Evolutionary conservation across 1,140 invertebrate species (phyloP).

Genomic region (Bicyclus anynana): DNA sequence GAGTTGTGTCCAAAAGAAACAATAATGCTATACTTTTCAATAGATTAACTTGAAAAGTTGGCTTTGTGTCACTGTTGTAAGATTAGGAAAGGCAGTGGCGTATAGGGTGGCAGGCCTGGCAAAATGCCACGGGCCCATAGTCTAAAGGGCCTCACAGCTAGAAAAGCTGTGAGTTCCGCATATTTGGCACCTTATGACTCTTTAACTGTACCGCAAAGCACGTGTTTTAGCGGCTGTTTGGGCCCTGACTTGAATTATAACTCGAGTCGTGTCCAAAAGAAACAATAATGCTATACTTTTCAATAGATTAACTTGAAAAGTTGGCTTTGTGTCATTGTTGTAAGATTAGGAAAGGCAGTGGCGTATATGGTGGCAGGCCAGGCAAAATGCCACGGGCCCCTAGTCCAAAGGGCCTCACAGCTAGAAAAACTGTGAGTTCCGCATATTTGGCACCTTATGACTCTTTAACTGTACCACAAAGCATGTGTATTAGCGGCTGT

Average conservation of each 20-base stretch:
- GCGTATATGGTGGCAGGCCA: too few relatives aligned
- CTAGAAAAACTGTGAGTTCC: conserved; percentile 45
- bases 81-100: too few relatives aligned
- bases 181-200: conserved; percentile 63
- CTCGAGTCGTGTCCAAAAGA: background rate
- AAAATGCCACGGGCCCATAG: too few relatives aligned
- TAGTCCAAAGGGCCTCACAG: too few relatives aligned
- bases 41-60: too few relatives aligned
- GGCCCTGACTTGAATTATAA: conserved; percentile 47
- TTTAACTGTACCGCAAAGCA: conserved; percentile 63
- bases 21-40: background rate
- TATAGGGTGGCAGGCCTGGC: too few relatives aligned
- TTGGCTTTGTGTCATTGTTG: too few relatives aligned
- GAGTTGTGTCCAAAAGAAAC: background rate
- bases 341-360: too few relatives aligned
- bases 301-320: background rate
- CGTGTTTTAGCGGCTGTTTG: conserved; percentile 49
- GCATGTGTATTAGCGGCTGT: conserved; percentile 52
- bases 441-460: conserved; percentile 66
- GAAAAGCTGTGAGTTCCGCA: conserved; percentile 52
- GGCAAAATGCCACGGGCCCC: too few relatives aligned
- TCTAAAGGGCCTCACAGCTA: too few relatives aligned
- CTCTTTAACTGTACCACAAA: conserved; percentile 61
- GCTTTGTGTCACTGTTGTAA: too few relatives aligned
- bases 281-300: background rate